A percentile compares a stretch with the other conserved stretches of the same genome.
Evolutionary conservation across 2,113 vertebrate genomes (phyloP).

Genomic region (Donacobius atricapilla): DNA sequence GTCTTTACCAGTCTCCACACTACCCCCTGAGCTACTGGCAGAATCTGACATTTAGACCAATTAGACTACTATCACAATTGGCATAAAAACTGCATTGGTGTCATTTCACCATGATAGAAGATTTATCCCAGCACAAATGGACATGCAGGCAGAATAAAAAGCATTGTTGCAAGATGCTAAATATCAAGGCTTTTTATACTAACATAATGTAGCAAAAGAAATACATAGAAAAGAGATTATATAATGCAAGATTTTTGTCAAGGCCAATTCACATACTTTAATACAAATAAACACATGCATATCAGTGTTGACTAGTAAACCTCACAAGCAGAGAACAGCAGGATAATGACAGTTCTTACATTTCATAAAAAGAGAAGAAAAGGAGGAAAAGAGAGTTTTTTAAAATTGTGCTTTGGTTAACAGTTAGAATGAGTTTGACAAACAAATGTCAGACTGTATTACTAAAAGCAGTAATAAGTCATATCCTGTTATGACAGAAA

Average conservation of each 20-base stretch:
- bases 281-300: neutral
- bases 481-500: neutral
- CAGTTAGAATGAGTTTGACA: neutral
- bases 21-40: neutral
- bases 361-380: neutral
- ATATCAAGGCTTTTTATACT: neutral
- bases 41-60: neutral
- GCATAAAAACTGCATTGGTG: neutral
- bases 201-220: neutral
- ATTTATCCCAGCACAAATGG: neutral
- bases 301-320: neutral
- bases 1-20: neutral
- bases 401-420: neutral
- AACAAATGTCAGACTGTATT: neutral
- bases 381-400: neutral
- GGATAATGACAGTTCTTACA: neutral
- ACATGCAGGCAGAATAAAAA: neutral
- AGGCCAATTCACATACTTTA: neutral
- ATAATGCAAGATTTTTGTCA: neutral
- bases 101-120: fast-evolving
- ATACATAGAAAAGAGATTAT: neutral
- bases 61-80: neutral
- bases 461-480: neutral
- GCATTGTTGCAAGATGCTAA: neutral
- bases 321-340: neutral